Evolutionary conservation across 2,888 invertebrate genomes (phyloP).

Genomic region (Hoplodrina ambigua): DNA sequence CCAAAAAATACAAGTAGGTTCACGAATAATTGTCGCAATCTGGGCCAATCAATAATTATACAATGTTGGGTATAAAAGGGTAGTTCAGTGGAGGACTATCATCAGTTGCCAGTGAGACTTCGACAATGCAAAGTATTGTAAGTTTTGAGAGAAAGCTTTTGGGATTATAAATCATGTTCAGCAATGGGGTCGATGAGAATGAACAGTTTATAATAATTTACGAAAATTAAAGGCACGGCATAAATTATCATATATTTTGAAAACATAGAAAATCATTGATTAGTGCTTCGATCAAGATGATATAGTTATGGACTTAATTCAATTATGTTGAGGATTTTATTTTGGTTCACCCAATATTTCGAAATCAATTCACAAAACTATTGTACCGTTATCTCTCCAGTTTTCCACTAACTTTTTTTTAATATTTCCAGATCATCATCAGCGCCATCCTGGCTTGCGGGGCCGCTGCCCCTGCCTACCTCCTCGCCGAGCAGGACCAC

Average conservation of each 20-base stretch:
- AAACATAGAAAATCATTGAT: background rate
- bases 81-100: slow-evolving; percentile 60
- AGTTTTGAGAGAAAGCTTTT: slow-evolving; percentile 63
- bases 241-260: background rate
- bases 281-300: no score
- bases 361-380: background rate
- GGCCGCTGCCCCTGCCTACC: slow-evolving; percentile 73
- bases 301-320: background rate
- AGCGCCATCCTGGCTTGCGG: slow-evolving; percentile 73
- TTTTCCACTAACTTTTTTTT: background rate
- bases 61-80: slow-evolving; percentile 78
- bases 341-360: no score
- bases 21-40: slow-evolving; percentile 71
- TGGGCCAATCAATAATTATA: slow-evolving; percentile 74
- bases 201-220: background rate
- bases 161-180: slow-evolving; percentile 26
- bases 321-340: no score
- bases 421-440: slow-evolving; percentile 64
- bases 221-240: background rate
- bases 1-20: slow-evolving; percentile 72
- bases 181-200: slow-evolving; percentile 16
- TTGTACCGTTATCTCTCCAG: background rate
- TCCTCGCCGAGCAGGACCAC: slow-evolving; percentile 68
- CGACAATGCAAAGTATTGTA: slow-evolving; percentile 79
- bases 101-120: slow-evolving; percentile 77